A percentile compares a stretch with the other conserved stretches of the same genome.
Conservation (phyloP, 2,113 vertebrate genomes). For the Trinectes maculatus region DNA sequence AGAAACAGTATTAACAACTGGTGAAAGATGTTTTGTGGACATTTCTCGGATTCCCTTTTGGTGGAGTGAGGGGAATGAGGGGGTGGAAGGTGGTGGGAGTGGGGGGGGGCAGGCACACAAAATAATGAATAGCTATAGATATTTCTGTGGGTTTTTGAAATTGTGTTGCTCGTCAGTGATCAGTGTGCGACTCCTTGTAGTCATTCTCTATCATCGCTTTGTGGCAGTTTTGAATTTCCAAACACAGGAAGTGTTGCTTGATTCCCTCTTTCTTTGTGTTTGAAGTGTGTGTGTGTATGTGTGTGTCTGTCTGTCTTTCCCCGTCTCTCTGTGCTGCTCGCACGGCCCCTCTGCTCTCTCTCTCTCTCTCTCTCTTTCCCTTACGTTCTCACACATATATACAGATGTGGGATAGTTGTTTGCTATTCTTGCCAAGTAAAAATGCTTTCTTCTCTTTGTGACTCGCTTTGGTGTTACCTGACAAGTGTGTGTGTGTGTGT, state of each 20-base stretch:
- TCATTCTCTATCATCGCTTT: slow-evolving; percentile 55
- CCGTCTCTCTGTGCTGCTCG: slow-evolving; percentile 11
- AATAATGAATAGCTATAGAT: slow-evolving; percentile 46
- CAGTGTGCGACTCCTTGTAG: slow-evolving; percentile 26
- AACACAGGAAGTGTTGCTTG: slow-evolving; percentile 65
- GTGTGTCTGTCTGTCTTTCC: slow-evolving; percentile 15
- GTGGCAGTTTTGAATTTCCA: slow-evolving; percentile 61
- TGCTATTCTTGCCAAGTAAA: slow-evolving; percentile 76
- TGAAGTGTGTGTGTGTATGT: not conserved
- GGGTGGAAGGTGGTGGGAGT: not conserved
- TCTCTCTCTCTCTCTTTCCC: not conserved
- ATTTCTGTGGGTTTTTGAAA: slow-evolving; percentile 48
- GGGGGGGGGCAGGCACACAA: slow-evolving; percentile 10
- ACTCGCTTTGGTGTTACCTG: slow-evolving; percentile 66
- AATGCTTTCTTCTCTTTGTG: slow-evolving; percentile 77
- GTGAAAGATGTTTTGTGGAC: slow-evolving; percentile 78
- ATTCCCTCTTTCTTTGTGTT: slow-evolving; percentile 61
- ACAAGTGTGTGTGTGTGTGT: slow-evolving; percentile 27
- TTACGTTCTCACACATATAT: slow-evolving; percentile 40
- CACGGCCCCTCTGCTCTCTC: not conserved
- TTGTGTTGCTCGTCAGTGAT: slow-evolving; percentile 53
- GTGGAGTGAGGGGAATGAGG: slow-evolving; percentile 45
- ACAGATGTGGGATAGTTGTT: slow-evolving; percentile 71
- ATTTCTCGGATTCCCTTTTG: slow-evolving; percentile 69
- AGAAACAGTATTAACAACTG: slow-evolving; percentile 77